These are phyloP conservation scores for Cotesia vestalis DNA, from an alignment of 1,140 invertebrate genomes.

Conservation along the genomic window DNA sequence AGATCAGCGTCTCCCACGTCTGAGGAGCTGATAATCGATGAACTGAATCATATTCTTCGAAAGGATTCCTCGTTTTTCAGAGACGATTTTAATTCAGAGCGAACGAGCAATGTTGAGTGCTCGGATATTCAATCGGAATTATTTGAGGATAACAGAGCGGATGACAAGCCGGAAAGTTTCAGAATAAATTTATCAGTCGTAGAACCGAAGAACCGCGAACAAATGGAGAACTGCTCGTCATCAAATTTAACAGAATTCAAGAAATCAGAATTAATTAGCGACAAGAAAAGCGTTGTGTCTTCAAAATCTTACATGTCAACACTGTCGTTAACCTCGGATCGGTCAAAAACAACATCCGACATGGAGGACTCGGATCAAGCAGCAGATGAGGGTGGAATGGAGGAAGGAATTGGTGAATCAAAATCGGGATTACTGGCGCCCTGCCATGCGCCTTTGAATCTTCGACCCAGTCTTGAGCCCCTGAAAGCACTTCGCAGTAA, in stretches of 20 bases:
- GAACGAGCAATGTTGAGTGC: background rate
- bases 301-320: conserved; percentile 32
- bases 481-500: conserved; percentile 51
- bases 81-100: background rate
- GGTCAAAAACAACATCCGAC: conserved; percentile 38
- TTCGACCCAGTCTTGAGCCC: conserved; percentile 55
- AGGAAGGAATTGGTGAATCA: conserved; percentile 2
- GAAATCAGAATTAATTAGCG: conserved; percentile 10
- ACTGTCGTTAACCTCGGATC: conserved; percentile 33
- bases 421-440: conserved; percentile 51
- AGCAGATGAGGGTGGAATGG: conserved; percentile 17
- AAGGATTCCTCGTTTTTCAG: background rate
- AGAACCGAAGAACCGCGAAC: background rate
- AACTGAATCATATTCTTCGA: background rate
- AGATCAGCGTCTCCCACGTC: background rate
- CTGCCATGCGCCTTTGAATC: conserved; percentile 54
- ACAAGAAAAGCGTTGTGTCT: conserved; percentile 19
- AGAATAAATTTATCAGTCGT: no score
- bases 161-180: background rate
- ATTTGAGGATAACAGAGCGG: background rate
- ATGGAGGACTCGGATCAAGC: conserved; percentile 40
- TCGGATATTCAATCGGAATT: conserved; percentile 8
- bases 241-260: background rate
- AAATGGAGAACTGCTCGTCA: background rate
- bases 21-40: background rate